Percentiles rank a stretch among this genome's conserved stretches.
Conservation (phyloP, 30 jellyfish, hydroid and myxozoan genomes). For the Haliclystus octoradiatus region DNA sequence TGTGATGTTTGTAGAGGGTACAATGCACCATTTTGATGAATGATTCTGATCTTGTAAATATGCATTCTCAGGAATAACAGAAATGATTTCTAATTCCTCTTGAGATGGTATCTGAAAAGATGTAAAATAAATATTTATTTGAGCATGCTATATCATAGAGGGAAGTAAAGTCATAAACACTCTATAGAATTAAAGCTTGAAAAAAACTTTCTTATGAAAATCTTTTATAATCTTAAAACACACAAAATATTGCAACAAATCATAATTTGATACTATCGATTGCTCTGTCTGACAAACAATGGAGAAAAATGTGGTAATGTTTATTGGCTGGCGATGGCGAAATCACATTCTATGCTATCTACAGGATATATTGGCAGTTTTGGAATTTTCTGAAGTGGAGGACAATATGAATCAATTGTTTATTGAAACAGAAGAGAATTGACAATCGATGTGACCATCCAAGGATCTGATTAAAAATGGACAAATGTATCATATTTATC, state of each 20-base stretch:
- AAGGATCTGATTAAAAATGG: too few relatives aligned
- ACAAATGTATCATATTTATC: too few relatives aligned
- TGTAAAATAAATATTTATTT: not conserved
- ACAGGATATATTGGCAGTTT: too few relatives aligned
- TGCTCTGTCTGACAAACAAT: too few relatives aligned
- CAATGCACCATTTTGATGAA: constrained; percentile 15
- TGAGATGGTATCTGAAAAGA: constrained; percentile 9
- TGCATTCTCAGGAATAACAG: constrained; percentile 66
- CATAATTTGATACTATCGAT: too few relatives aligned
- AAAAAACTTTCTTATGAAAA: not conserved
- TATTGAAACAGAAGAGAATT: too few relatives aligned
- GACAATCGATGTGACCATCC: too few relatives aligned
- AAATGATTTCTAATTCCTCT: constrained; percentile 77
- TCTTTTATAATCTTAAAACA: not conserved
- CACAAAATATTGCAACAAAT: not conserved
- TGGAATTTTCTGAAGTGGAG: too few relatives aligned
- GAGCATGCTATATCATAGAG: not conserved
- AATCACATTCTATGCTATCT: too few relatives aligned
- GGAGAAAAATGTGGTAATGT: too few relatives aligned
- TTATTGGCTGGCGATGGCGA: too few relatives aligned
- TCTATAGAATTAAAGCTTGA: not conserved
- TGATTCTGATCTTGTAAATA: constrained; percentile 22
- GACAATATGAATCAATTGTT: too few relatives aligned
- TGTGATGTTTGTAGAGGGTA: constrained; percentile 73
- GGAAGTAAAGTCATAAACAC: not conserved